A percentile compares a stretch with the other conserved stretches of the same genome.
Evolutionary conservation across 2,113 vertebrate species (phyloP).

Genomic region (Saccopteryx leptura): DNA sequence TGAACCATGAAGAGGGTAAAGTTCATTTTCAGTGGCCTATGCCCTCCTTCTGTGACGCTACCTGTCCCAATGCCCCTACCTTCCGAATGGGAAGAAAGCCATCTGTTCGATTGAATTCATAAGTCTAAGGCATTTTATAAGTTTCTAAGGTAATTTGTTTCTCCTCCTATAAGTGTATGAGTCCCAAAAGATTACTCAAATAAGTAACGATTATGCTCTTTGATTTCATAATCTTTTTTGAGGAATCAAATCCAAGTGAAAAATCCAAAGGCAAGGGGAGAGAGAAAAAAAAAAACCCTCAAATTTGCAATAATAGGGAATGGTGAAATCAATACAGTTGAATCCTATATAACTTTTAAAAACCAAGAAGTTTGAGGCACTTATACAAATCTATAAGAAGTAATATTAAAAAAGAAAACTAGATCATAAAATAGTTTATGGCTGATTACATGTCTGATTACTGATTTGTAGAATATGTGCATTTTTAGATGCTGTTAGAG

Average conservation of each 20-base stretch:
- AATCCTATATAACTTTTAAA: conserved; percentile 14
- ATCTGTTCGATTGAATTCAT: neutral
- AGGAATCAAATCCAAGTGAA: conserved; percentile 34
- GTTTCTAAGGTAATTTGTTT: neutral
- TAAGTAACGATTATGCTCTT: neutral
- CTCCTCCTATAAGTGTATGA: neutral
- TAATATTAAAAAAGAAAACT: neutral
- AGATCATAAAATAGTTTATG: conserved; percentile 15
- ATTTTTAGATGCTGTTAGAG: conserved; percentile 6
- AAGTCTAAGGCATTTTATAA: neutral
- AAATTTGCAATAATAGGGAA: conserved; percentile 39
- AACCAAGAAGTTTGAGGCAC: neutral
- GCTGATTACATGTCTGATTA: neutral
- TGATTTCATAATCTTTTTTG: conserved; percentile 41
- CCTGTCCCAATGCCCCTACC: neutral
- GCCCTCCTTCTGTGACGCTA: neutral
- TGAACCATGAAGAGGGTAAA: neutral
- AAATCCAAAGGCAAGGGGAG: neutral
- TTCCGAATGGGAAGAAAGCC: conserved; percentile 13
- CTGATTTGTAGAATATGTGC: conserved; percentile 42
- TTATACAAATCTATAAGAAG: neutral
- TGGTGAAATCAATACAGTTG: neutral
- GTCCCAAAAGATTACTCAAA: conserved; percentile 19
- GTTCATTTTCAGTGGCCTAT: neutral
- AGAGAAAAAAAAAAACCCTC: neutral